Base-by-base conservation (phyloP, 2,113 vertebrate genomes). In the Girardinichthys multiradiatus region DNA sequence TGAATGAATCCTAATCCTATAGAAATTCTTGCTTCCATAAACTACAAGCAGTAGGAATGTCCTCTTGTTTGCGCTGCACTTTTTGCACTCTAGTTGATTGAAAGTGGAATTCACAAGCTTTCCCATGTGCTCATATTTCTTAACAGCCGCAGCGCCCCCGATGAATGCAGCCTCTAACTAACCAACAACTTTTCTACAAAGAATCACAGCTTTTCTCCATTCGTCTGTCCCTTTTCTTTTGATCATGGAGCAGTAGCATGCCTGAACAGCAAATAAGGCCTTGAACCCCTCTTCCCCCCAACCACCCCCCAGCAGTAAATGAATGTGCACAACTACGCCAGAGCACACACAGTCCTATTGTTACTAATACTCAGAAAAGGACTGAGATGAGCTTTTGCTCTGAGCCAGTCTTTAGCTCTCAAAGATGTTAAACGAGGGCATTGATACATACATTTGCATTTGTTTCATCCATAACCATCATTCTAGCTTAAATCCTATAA, bases 361-460 rank as follows among this genome's bases (percentile, higher is more conserved):
- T 51, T 51, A 51, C 48, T 54, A 24, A 54, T 54, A n/a, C 48
- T 54, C 10, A 10, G 10, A n/a, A 45, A 64, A 45, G 78, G 61
- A 63, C 64, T 79, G 77, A 83, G 68, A 67, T 45, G 79, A 81
- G 76, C 72, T 70, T 66, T 70, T 78, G 80, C 79, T 81, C 66
- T 39, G 65, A 59, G 65, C 71, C 73, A 60, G 76, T 71, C 77
- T 86, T 54, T 54, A 73, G 70, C 72, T 82, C 63, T 73, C 76
- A 31, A 63, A 75, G 66, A 84, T 82, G 76, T 89, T 90, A 91
- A 91, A 91, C 79, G 72, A 87, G 88, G 89, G 63, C 86, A 89
- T 71, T 77, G 86, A 90, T 86, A 86, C 87, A 81, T 57, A 85
- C 33, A 90, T 92, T 91, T 89, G 84, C 87, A 91, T 90, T 60